phyloP scores from a whole-genome alignment of 2,113 vertebrate genomes.

The Onychostruthus taczanowskii region DNA sequence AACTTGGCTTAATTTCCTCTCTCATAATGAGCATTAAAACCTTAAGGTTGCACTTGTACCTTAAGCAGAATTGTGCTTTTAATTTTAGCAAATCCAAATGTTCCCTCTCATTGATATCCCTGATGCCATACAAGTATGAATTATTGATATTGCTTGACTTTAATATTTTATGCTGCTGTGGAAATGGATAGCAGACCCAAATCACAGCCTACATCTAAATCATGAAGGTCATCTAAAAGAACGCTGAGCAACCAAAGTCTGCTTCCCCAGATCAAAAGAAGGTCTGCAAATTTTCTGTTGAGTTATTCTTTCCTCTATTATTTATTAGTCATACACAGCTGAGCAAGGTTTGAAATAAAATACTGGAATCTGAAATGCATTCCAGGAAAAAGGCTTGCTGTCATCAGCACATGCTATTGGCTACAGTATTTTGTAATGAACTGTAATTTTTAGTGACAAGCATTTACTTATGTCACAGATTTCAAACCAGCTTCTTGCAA shows the following conservation, averaged over 20 bases:
- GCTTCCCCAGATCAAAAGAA: conserved; percentile 49
- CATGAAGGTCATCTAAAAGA: conserved; percentile 53
- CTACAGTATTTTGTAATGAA: conserved; percentile 26
- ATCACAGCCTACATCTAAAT: conserved; percentile 23
- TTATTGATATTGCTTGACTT: conserved; percentile 57
- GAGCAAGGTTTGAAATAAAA: conserved; percentile 52
- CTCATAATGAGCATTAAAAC: conserved; percentile 11
- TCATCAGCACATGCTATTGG: conserved; percentile 43
- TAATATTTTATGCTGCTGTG: conserved; percentile 53
- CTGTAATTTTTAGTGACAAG: conserved; percentile 42
- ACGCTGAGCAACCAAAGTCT: neutral
- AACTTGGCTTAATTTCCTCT: neutral
- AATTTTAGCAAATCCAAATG: conserved; percentile 37
- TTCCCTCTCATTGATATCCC: conserved; percentile 3
- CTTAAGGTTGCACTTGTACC: neutral
- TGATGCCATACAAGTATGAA: conserved; percentile 28
- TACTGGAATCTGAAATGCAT: conserved; percentile 19
- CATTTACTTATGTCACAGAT: conserved; percentile 14
- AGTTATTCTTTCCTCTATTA: conserved; percentile 55
- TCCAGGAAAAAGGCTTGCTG: conserved; percentile 48
- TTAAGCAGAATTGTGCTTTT: conserved; percentile 1
- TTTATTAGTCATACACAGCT: conserved; percentile 48
- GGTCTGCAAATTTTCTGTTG: conserved; percentile 42
- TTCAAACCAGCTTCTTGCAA: conserved; percentile 28
- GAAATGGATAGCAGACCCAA: conserved; percentile 44